Evolutionary conservation across 2,797 vertebrate genomes (phyloP).

Genomic region (Brotula barbata): DNA sequence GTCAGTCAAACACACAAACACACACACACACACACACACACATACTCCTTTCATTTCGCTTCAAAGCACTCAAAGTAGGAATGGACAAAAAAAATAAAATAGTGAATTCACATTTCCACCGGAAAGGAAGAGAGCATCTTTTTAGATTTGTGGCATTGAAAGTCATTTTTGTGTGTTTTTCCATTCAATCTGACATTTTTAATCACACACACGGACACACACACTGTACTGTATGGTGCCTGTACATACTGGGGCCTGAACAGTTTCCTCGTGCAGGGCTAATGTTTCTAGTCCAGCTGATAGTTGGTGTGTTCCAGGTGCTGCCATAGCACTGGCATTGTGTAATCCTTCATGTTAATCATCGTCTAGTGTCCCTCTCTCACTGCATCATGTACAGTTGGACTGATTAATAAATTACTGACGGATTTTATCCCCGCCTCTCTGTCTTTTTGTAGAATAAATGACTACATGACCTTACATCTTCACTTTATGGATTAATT

Average conservation of each 20-base stretch:
- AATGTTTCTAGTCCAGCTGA: conserved; percentile 70
- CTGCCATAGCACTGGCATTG: conserved; percentile 75
- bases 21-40: no score
- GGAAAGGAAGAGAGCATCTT: conserved; percentile 63
- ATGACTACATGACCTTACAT: no score
- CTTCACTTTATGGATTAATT: no score
- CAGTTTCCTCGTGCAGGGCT: conserved; percentile 68
- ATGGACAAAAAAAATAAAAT: conserved; percentile 31
- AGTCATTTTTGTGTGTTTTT: conserved; percentile 72
- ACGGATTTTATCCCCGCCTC: conserved; percentile 73
- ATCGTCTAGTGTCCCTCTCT: conserved; percentile 75
- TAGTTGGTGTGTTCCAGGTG: conserved; percentile 76
- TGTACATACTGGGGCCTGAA: conserved; percentile 69
- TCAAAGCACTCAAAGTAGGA: conserved; percentile 52
- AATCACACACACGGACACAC: conserved; percentile 44
- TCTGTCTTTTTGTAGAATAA: conserved; percentile 24
- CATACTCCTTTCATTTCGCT: conserved; percentile 71
- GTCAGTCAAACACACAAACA: conserved; percentile 65
- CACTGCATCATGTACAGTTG: conserved; percentile 81
- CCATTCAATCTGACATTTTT: conserved; percentile 69
- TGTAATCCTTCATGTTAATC: conserved; percentile 72
- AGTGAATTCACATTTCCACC: conserved; percentile 52
- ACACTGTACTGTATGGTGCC: conserved; percentile 64
- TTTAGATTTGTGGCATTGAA: conserved; percentile 69
- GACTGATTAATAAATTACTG: conserved; percentile 78